Percentiles rank a stretch among this genome's conserved stretches.
Conservation (phyloP, 2,797 vertebrate species). For the Cossypha heuglini region DNA sequence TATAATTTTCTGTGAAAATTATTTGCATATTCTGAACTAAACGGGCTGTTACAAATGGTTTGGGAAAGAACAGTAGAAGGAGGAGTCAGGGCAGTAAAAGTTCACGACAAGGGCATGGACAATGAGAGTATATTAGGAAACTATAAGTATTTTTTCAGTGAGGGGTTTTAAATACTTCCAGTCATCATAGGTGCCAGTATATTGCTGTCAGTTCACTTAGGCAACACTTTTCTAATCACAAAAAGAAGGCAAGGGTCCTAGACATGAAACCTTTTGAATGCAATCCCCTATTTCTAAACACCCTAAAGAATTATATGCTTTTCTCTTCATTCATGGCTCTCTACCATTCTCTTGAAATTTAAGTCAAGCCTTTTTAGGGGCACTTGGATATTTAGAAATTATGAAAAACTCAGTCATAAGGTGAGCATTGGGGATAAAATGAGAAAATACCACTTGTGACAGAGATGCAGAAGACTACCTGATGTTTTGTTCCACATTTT, state of each 20-base stretch:
- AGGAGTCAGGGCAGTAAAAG: neutral
- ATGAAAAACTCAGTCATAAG: neutral
- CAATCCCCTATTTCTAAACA: neutral
- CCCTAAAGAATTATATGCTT: neutral
- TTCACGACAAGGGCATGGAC: neutral
- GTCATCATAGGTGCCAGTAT: neutral
- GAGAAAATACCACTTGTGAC: neutral
- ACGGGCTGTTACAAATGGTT: neutral
- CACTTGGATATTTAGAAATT: neutral
- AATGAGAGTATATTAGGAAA: neutral
- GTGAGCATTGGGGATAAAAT: neutral
- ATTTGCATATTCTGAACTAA: neutral
- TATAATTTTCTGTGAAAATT: neutral
- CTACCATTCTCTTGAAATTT: neutral
- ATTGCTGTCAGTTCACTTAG: neutral
- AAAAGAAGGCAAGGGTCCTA: neutral
- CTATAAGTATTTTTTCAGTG: neutral
- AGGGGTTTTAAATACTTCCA: neutral
- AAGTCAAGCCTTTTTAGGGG: neutral
- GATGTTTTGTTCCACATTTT: neutral
- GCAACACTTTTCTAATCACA: neutral
- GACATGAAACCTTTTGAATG: neutral
- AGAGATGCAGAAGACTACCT: neutral
- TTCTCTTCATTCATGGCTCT: neutral
- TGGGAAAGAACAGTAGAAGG: neutral